Base-by-base conservation (phyloP, 2,113 vertebrate species). In the Labeo rohita region DNA sequence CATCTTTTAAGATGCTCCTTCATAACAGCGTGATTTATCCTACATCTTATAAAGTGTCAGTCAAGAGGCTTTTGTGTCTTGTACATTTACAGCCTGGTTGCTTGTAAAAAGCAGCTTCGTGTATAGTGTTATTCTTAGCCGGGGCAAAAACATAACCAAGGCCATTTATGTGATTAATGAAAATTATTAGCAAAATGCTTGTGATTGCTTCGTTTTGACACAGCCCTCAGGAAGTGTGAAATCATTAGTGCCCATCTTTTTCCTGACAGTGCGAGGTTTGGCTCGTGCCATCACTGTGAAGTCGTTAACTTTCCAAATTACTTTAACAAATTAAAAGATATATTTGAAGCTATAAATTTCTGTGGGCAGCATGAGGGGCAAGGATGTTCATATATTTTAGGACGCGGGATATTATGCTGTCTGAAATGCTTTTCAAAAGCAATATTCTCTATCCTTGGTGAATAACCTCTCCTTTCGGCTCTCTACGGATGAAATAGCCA, bases 31-130 rank as follows among this genome's bases (percentile, higher is more conserved):
- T 59, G 50, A 83, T 83, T 83, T 83, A 73, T 56, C 28, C 16
- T 54, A 59, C 68, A 83, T 73, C 68, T 73, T 83, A 83, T 83
- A 83, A 83, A 83, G 81, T 83, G 68, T 73, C 49, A 56, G 36
- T 54, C 68, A 73, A 80, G 61, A 80, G 52, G 28, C 66, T 59
- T 70, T 83, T 73, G 28, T 56, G 56, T 45, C 23, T 10, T 50
- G 75, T 80, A 52, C 63, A 39, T 83, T 83, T 83, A 83, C 18
- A 52, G 49, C 47, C 49, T 23, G 36, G 11, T 34, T 56, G 66
- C 50, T 73, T 43, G 66, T 52, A 73, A 72, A 39, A 52, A 43
- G 68, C 23, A 2, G 43, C 56, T 49, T 81, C 59, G 1, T 81
- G 15, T 66, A 63, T 16, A 28, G 49, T 23, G 81, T 54, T 83